Conservation (phyloP, 2,113 vertebrate species). For the Carassius carassius region DNA sequence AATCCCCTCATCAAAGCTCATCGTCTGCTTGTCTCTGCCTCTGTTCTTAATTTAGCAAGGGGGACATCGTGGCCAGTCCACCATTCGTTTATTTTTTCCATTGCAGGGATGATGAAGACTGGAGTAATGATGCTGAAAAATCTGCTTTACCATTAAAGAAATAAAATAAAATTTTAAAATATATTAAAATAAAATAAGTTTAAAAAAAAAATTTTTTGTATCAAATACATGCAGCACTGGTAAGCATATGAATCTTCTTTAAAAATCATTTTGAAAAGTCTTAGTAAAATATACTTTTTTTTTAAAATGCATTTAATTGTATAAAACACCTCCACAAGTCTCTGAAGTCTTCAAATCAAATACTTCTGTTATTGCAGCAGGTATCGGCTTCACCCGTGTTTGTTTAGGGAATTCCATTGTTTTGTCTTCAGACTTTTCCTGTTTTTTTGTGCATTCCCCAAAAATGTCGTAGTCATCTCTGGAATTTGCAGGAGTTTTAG, state of each 20-base stretch:
- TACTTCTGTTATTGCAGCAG: neutral
- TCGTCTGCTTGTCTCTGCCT: constrained; percentile 23
- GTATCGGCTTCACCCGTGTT: neutral
- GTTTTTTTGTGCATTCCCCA: constrained; percentile 44
- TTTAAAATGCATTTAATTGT: neutral
- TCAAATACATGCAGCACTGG: neutral
- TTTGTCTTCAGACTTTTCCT: constrained; percentile 35
- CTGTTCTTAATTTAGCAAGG: constrained; percentile 38
- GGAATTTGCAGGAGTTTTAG: constrained; percentile 52
- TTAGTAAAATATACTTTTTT: too few species aligned
- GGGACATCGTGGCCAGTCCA: neutral
- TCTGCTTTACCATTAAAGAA: too few species aligned
- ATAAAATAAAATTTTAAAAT: too few species aligned
- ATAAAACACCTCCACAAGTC: neutral
- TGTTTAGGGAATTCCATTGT: constrained; percentile 28
- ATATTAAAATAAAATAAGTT: too few species aligned
- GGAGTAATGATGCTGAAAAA: too few species aligned
- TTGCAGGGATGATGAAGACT: neutral
- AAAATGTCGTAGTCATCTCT: constrained; percentile 28
- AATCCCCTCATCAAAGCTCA: constrained; percentile 44
- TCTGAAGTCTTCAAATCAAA: neutral
- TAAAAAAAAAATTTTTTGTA: too few species aligned
- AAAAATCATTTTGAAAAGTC: neutral
- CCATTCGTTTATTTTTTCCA: neutral
- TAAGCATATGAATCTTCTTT: neutral